These are phyloP conservation scores for Mycetomoellerius zeteki DNA, from an alignment of 1,140 invertebrate genomes.

Conservation along the genomic window DNA sequence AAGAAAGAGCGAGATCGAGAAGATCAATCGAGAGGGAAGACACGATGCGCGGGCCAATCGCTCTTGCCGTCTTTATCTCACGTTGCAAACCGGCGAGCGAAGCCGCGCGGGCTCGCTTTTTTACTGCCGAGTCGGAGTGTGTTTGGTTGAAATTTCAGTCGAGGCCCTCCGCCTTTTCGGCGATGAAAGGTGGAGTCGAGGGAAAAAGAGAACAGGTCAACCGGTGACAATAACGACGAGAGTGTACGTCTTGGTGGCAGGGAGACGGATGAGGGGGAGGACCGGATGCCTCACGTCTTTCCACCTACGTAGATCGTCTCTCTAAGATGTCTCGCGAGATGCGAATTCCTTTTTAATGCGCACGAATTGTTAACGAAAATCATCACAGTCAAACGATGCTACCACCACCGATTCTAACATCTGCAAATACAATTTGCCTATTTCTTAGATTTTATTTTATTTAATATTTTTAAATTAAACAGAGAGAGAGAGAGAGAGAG, in stretches of 20 bases:
- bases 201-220: slow-evolving; percentile 67
- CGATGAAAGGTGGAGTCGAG: slow-evolving; percentile 61
- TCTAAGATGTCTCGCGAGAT: slow-evolving; percentile 30
- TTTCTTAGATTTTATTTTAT: neutral
- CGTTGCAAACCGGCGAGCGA: slow-evolving; percentile 68
- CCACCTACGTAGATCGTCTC: slow-evolving; percentile 56
- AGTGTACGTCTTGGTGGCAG: slow-evolving; percentile 43
- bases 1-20: slow-evolving; percentile 40
- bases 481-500: no score
- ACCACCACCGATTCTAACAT: neutral
- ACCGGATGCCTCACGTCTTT: slow-evolving; percentile 57
- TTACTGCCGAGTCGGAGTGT: slow-evolving; percentile 72
- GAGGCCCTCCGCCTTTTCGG: slow-evolving; percentile 46
- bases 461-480: no score
- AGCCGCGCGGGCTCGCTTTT: slow-evolving; percentile 73
- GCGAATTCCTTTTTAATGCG: slow-evolving; percentile 16
- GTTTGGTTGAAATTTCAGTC: slow-evolving; percentile 84
- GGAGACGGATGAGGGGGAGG: slow-evolving; percentile 18
- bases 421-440: neutral
- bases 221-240: slow-evolving; percentile 68
- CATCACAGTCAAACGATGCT: neutral
- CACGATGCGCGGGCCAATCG: slow-evolving; percentile 61
- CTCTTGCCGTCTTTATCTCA: slow-evolving; percentile 79
- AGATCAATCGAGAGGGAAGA: slow-evolving; percentile 68
- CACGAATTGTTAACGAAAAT: neutral